Evolutionary conservation across 2,888 invertebrate species (phyloP), one percentile per base, ranked within the genome.

Genomic region (Trachelus stipa): DNA sequence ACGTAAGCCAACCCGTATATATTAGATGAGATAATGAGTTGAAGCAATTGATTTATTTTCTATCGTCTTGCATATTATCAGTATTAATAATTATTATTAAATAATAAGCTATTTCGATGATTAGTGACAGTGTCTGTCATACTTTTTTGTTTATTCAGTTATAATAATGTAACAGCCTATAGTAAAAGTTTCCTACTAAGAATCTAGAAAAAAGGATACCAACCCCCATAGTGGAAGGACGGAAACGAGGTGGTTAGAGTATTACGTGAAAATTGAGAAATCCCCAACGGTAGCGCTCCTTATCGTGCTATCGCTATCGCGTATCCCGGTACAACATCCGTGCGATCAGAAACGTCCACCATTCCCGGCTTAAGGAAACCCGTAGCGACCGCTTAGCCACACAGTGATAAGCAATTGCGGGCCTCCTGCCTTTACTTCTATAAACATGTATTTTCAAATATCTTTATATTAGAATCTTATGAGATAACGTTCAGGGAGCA

Each of bases 241-340:
- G 33, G 31, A 71, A 34, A 34, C 23, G 56, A 56, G 56, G 56
- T 56, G 56, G 56, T 15, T 6, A 23, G 56, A 56, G 56, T 56
- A 56, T 23, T 56, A 56, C 23, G 56, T 56, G 80, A 81, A 84
- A 85, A 85, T 86, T 83, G 81, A 79, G 80, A 83, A 84, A 85
- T 86, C 80, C 80, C 78, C 76, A 77, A 79, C 31, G 56, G 74
- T 76, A 80, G 79, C 78, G 82, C 80, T 80, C 87, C 83, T 87
- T 89, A 78, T 78, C 76, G 76, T 75, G 30, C 30, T 34, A 40
- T 76, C 68, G 68, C 76, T 78, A 89, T 89, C 89, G 87, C 86
- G 86, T 89, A 89, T 89, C 89, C 88, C 86, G 89, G 86, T 79
- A 86, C 88, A 85, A 90, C 89, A 89, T 90, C 89, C 87, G 86